phyloP scores from a whole-genome alignment of 2,888 invertebrate genomes.

The Bombylius discolor region DNA sequence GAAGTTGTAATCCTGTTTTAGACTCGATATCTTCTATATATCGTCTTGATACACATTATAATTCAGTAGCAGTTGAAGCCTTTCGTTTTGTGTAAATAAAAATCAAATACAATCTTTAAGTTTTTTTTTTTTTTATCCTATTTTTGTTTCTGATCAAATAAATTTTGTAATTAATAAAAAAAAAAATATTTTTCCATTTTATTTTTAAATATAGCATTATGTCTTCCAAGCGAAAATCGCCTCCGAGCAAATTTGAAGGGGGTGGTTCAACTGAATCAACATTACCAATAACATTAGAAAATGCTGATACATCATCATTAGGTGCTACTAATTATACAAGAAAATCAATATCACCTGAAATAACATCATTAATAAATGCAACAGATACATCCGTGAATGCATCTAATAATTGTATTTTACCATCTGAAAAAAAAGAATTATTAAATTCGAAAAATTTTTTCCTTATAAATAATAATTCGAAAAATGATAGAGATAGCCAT shows the following conservation, averaged over 20 bases:
- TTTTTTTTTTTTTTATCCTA: too few species aligned
- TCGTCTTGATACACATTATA: too few species aligned
- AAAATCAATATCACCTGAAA: not conserved
- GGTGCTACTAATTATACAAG: constrained; percentile 8
- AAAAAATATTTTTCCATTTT: constrained; percentile 20
- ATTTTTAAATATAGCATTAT: constrained; percentile 56
- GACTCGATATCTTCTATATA: too few species aligned
- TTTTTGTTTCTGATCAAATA: too few species aligned
- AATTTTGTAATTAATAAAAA: too few species aligned
- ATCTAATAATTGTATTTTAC: not conserved
- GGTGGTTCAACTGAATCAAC: constrained; percentile 33
- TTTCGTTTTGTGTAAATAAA: too few species aligned
- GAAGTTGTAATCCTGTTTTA: too few species aligned
- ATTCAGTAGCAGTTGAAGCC: too few species aligned
- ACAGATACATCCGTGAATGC: not conserved
- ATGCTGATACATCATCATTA: not conserved
- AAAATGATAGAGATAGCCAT: not conserved
- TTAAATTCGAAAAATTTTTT: too few species aligned
- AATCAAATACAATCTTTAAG: too few species aligned
- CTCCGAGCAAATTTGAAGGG: constrained; percentile 86
- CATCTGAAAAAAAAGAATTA: not conserved
- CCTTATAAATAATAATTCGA: too few species aligned
- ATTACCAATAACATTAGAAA: constrained; percentile 19
- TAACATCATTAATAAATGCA: not conserved
- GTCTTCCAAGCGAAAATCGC: constrained; percentile 95